phyloP scores from a whole-genome alignment of 2,797 vertebrate genomes.

The Australoheros facetus region DNA sequence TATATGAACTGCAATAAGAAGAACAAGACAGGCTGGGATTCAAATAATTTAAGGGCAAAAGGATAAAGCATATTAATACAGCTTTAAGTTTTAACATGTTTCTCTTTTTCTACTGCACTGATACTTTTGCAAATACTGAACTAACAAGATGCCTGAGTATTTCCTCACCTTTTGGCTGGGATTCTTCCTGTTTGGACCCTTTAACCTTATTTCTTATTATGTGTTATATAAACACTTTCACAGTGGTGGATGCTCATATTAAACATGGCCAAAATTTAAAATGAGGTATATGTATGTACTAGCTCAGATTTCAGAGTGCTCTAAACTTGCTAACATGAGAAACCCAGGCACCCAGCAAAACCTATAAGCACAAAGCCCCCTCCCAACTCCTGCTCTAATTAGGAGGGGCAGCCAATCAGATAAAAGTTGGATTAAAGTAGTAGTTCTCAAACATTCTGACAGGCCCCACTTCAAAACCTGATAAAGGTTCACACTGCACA shows the following conservation, averaged over 20 bases:
- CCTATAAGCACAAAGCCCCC: not conserved
- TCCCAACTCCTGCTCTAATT: not conserved
- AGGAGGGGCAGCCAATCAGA: not conserved
- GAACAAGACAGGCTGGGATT: slow-evolving; percentile 15
- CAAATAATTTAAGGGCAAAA: slow-evolving; percentile 8
- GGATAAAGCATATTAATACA: not conserved
- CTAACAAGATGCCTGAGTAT: not conserved
- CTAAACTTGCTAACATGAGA: not conserved
- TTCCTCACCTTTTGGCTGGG: not conserved
- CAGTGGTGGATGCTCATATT: not conserved
- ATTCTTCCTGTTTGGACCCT: not conserved
- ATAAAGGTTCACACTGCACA: not conserved
- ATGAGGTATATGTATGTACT: not conserved
- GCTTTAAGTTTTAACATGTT: not conserved
- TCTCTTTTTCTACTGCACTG: not conserved
- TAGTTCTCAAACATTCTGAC: not conserved
- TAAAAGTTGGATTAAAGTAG: not conserved
- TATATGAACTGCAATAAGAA: slow-evolving; percentile 40
- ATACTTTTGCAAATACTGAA: not conserved
- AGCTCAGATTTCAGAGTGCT: too few relatives aligned
- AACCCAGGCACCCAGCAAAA: not conserved
- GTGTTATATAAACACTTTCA: not conserved
- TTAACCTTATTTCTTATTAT: not conserved
- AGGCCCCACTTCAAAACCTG: not conserved
- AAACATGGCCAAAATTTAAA: not conserved